Evolutionary conservation across 2,797 vertebrate species (phyloP).

Genomic region (Anguilla megastoma): DNA sequence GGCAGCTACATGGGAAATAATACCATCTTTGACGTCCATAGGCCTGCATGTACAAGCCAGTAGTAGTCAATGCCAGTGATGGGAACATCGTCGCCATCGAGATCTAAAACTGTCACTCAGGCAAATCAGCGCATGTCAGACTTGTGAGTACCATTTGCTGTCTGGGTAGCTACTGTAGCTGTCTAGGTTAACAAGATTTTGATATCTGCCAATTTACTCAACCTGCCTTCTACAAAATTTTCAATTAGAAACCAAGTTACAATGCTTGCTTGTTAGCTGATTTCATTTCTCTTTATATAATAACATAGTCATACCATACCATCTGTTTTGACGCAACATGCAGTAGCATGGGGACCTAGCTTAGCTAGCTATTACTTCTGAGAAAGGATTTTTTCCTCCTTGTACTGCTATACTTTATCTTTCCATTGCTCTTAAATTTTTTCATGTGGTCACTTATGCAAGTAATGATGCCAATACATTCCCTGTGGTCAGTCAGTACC

Average conservation of each 20-base stretch:
- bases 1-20: not conserved
- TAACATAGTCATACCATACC: not conserved
- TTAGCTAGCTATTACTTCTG: not conserved
- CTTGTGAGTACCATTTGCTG: not conserved
- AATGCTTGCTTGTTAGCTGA: not conserved
- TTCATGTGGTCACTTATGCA: not conserved
- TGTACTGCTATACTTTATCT: not conserved
- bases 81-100: not conserved
- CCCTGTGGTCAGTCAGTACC: not conserved
- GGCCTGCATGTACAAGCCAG: not conserved
- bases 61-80: not conserved
- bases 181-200: not conserved
- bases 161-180: not conserved
- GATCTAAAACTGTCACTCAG: conserved; percentile 1
- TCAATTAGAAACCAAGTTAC: not conserved
- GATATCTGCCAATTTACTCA: not conserved
- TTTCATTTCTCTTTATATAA: not conserved
- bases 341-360: not conserved
- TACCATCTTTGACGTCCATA: not conserved
- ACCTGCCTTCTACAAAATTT: not conserved
- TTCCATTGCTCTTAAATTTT: not conserved
- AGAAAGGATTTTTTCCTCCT: not conserved
- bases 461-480: not conserved
- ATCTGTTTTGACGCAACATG: not conserved
- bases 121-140: not conserved